A percentile compares a stretch with the other conserved stretches of the same genome.
Conservation (phyloP, 2,113 vertebrate genomes). For the Salvelinus fontinalis region DNA sequence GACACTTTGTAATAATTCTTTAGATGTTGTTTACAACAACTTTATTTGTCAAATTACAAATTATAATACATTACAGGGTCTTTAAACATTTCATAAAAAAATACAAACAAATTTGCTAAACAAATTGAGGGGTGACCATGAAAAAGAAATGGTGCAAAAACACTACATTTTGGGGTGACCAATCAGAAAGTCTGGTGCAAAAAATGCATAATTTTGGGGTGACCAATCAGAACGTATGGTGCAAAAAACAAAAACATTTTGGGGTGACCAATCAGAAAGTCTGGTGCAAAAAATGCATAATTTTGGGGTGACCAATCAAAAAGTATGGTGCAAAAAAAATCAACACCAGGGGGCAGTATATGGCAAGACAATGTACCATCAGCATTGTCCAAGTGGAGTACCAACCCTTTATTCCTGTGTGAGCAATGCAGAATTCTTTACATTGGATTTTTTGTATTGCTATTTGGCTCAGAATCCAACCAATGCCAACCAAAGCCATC, state of each 20-base stretch:
- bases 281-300: constrained; percentile 42
- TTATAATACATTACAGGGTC: not conserved
- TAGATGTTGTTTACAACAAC: not conserved
- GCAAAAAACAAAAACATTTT: constrained; percentile 44
- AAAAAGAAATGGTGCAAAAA: constrained; percentile 25
- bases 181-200: constrained; percentile 20
- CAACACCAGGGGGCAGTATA: constrained; percentile 54
- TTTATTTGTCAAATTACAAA: not conserved
- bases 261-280: not conserved
- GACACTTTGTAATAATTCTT: constrained; percentile 23
- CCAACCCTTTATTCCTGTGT: constrained; percentile 1
- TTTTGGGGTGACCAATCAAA: not conserved
- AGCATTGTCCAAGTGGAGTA: constrained; percentile 26
- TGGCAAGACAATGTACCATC: constrained; percentile 41
- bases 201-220: constrained; percentile 14
- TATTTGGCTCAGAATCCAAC: not conserved
- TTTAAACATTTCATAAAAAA: not conserved
- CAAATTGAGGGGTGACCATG: not conserved
- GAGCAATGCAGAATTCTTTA: constrained; percentile 18
- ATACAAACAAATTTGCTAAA: not conserved
- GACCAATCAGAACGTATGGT: constrained; percentile 5
- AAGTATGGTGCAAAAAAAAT: constrained; percentile 37
- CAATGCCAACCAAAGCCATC: constrained; percentile 14
- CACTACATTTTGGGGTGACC: constrained; percentile 28
- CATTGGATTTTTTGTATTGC: not conserved